Evolutionary conservation across 1,140 invertebrate species (phyloP).

Genomic region (Drosophila suzukii): DNA sequence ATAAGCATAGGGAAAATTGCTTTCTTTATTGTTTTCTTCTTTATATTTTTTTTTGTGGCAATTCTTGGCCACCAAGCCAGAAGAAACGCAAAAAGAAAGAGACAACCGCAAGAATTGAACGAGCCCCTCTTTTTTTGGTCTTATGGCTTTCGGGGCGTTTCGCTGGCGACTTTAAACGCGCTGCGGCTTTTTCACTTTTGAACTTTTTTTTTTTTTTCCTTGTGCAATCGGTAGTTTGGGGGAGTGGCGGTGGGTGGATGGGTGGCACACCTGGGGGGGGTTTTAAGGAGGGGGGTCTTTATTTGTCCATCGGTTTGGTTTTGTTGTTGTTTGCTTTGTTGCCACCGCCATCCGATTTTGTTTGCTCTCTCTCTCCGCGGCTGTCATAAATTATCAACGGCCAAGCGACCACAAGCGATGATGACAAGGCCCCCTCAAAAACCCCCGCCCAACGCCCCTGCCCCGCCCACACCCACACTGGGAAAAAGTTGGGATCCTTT

Average conservation of each 20-base stretch:
- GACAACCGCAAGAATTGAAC: slow-evolving; percentile 34
- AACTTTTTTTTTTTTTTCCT: slow-evolving; percentile 50
- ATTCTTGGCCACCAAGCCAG: slow-evolving; percentile 39
- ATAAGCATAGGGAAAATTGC: slow-evolving; percentile 35
- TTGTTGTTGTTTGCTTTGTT: slow-evolving; percentile 58
- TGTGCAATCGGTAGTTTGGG: slow-evolving; percentile 9
- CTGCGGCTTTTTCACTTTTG: slow-evolving; percentile 68
- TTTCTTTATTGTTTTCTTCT: slow-evolving; percentile 4
- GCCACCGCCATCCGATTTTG: slow-evolving; percentile 34
- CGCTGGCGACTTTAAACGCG: slow-evolving; percentile 44
- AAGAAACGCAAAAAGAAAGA: slow-evolving; percentile 5
- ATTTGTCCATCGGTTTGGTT: slow-evolving; percentile 42
- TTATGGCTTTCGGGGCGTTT: slow-evolving; percentile 39
- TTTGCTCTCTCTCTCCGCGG: slow-evolving; percentile 37
- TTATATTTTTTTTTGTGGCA: slow-evolving; percentile 13
- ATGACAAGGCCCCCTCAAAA: slow-evolving; percentile 16
- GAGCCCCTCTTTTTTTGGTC: slow-evolving; percentile 63
- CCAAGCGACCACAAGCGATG: slow-evolving; percentile 40
- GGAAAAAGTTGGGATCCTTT: not conserved
- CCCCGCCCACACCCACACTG: slow-evolving; percentile 8
- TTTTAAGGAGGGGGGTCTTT: not conserved
- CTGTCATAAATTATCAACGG: slow-evolving; percentile 76
- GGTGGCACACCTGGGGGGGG: not conserved
- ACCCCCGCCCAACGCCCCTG: not conserved
- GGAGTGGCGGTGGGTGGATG: slow-evolving; percentile 2